A percentile compares a stretch with the other conserved stretches of the same genome.
Conservation (phyloP, 2,888 invertebrate genomes). For the Urechis unicinctus region DNA sequence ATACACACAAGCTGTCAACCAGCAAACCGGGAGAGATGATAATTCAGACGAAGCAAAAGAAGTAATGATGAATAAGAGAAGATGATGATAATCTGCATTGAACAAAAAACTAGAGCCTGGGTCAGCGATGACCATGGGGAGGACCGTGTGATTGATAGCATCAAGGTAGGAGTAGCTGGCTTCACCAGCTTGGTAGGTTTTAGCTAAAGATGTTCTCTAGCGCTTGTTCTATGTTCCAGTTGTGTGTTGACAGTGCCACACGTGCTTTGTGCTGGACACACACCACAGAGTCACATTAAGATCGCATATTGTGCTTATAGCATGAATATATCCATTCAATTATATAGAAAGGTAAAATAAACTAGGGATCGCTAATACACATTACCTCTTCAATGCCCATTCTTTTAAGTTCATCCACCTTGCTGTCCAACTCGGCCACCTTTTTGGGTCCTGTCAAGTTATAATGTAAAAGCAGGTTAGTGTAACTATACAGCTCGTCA, state of each 20-base stretch:
- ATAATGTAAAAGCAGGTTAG: neutral
- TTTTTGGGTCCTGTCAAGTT: constrained; percentile 61
- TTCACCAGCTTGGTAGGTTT: too few relatives aligned
- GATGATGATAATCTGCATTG: too few relatives aligned
- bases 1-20: too few relatives aligned
- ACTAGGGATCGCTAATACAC: constrained; percentile 8
- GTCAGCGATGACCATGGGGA: too few relatives aligned
- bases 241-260: constrained; percentile 81
- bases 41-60: too few relatives aligned
- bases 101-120: too few relatives aligned
- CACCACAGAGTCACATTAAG: constrained; percentile 1
- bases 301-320: neutral
- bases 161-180: too few relatives aligned
- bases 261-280: constrained; percentile 65
- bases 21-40: too few relatives aligned
- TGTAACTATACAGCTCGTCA: neutral
- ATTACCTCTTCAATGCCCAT: constrained; percentile 85
- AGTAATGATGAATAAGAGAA: too few relatives aligned
- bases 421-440: constrained; percentile 75
- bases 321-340: neutral
- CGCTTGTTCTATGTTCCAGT: constrained; percentile 88
- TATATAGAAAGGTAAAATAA: neutral
- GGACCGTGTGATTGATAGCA: too few relatives aligned
- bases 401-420: constrained; percentile 79
- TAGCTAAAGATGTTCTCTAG: constrained; percentile 68